Conservation (phyloP, 2,797 vertebrate species). For the Nannoperca australis region DNA sequence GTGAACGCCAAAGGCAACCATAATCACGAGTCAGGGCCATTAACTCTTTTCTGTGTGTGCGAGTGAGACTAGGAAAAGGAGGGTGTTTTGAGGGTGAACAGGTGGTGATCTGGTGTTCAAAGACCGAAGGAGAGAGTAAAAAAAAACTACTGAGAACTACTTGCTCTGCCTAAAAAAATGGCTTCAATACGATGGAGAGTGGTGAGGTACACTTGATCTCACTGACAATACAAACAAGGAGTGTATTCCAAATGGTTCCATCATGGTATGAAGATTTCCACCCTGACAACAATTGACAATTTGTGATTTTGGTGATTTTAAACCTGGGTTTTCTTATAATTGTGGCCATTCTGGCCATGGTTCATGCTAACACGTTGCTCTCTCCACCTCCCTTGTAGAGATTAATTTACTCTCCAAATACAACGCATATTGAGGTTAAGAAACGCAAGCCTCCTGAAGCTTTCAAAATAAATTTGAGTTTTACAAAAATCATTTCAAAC, state of each 20-base stretch:
- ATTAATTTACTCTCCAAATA: too few relatives aligned
- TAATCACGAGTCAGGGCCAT: conserved; percentile 79
- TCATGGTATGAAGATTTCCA: background rate
- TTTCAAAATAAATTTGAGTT: background rate
- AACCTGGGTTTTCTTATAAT: background rate
- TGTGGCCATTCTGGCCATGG: background rate
- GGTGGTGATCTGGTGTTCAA: conserved; percentile 62
- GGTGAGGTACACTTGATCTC: background rate
- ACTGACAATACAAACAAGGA: background rate
- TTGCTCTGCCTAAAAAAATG: background rate
- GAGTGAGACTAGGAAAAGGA: conserved; percentile 29
- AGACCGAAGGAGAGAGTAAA: conserved; percentile 13
- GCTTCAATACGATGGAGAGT: background rate
- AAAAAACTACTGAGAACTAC: background rate
- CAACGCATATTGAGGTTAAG: background rate
- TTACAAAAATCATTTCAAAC: background rate
- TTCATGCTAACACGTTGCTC: background rate
- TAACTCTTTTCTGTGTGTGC: conserved; percentile 62
- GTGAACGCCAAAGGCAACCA: conserved; percentile 77
- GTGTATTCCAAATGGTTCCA: background rate
- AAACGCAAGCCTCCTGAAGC: background rate
- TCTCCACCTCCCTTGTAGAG: too few relatives aligned
- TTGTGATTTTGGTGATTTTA: background rate
- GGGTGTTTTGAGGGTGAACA: conserved; percentile 61
- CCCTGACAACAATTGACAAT: background rate